A percentile compares a stretch with the other conserved stretches of the same genome.
phyloP scores from a whole-genome alignment of 2,888 invertebrate species.

The Gastrophysa polygoni region DNA sequence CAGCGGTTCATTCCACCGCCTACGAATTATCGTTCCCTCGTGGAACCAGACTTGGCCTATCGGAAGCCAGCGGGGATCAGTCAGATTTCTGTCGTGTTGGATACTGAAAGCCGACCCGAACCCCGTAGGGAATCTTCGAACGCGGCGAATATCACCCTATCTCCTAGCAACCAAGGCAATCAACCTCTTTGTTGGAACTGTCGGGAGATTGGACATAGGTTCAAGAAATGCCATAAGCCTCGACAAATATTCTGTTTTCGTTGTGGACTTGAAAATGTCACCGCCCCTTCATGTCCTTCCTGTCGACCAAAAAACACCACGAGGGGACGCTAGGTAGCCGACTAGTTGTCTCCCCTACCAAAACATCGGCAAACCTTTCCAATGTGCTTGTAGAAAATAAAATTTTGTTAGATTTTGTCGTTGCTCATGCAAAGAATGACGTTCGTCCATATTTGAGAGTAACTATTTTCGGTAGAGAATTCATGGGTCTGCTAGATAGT shows the following conservation, averaged over 20 bases:
- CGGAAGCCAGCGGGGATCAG: too few relatives aligned
- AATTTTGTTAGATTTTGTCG: neutral
- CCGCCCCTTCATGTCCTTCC: neutral
- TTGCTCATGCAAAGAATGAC: too few relatives aligned
- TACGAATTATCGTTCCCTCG: too few relatives aligned
- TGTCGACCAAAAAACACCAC: neutral
- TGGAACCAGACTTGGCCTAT: too few relatives aligned
- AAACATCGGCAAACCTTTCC: neutral
- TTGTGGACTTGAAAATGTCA: neutral
- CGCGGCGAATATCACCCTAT: too few relatives aligned
- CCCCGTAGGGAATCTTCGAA: constrained; percentile 25
- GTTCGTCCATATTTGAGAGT: constrained; percentile 23
- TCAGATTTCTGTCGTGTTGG: too few relatives aligned
- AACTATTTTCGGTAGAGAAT: constrained; percentile 19
- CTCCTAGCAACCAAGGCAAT: neutral
- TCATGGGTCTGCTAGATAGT: constrained; percentile 25
- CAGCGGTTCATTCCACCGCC: too few relatives aligned
- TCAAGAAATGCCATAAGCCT: neutral
- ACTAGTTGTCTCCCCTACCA: neutral
- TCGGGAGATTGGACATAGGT: neutral
- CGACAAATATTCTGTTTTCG: constrained; percentile 3
- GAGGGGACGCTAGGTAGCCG: neutral
- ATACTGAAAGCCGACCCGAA: too few relatives aligned
- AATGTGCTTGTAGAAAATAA: neutral
- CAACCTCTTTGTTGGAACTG: constrained; percentile 1